Evolutionary conservation across 2,113 vertebrate species (phyloP), one percentile per base, ranked within the genome.

Genomic region (Myotis davidii): DNA sequence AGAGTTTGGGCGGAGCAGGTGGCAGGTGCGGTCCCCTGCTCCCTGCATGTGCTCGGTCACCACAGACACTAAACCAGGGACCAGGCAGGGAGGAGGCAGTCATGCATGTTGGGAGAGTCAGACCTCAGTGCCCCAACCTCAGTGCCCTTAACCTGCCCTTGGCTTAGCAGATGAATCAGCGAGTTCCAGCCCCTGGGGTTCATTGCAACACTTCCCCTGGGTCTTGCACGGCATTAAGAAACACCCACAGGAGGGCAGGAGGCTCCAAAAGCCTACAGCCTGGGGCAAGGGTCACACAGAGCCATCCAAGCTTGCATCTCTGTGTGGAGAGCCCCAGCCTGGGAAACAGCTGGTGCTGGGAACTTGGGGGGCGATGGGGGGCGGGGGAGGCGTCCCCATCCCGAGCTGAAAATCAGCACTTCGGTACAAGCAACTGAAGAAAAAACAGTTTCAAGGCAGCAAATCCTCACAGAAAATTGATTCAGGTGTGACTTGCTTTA

Each of bases 81-180:
- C 20, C 0, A 37, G 59, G 70, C 67, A 67, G 73, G 50, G 45
- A 52, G 32, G 18, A 64, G 34, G 9, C 42, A 39, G n/a, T 21
- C 52, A 6, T 7, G 50, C 4, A 6, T 29, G 72, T 84, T 2
- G n/a, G n/a, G 42, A 67, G 27, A 27, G 11, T 48, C 1, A 1
- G 21, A 27, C n/a, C 52, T 76, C 79, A 65, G 34, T 9, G n/a
- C 56, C 64, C n/a, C 0, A 0, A 23, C 14, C 77, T 86, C 61
- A 2, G 34, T 86, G 89, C 59, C 95, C 92, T 92, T 93, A n/a
- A 83, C 77, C 96, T 96, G 92, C 81, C 97, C 95, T 96, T 96
- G 94, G 82, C 74, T 92, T 73, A 29, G 54, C 29, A 25, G 61
- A 94, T 95, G 96, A 97, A 39, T 96, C 92, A 94, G 96, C 96